Evolutionary conservation across 2,113 vertebrate genomes (phyloP), one percentile per base, ranked within the genome.

Genomic region (Eidolon helvum): DNA sequence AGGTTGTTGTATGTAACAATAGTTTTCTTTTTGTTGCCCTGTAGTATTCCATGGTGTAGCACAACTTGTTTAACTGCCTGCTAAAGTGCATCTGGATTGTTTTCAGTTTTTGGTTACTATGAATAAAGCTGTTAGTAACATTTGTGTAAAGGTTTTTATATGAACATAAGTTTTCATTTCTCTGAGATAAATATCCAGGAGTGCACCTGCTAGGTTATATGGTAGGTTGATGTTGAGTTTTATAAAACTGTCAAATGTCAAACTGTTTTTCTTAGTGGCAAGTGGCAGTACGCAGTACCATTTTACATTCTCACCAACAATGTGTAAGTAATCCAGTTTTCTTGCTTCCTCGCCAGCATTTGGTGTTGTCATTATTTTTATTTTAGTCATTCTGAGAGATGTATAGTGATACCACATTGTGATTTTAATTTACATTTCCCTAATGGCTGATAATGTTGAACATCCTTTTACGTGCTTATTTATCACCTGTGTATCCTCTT

Each of bases 1-100:
- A 78, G 50, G 35, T 66, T 57, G 63, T 38, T 80, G 33, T 69
- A 69, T 61, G 1, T 79, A 80, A n/a, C 59, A 30, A 1, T 77
- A 35, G 8, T 87, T 86, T 94, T 95, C 28, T 94, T 88, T 94
- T 90, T 61, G 71, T 72, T 83, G 63, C 19, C 22, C n/a, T 79
- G 43, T 40, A 79, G 16, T 90, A 90, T 61, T 40, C 57, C 35
- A 33, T 40, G 10, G 22, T 77, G 16, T 83, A 40, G 53, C 21
- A 65, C 9, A 82, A 10, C 78, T 88, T 83, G 26, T 43, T 90
- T 82, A 86, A 61, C 11, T 57, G 24, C 22, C 57, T 74, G 5
- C 72, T 91, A 14, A 97, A 96, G 68, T 22, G 65, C 24, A 35
- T 61, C 45, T 96, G 87, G 24, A 4, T 66, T n/a, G 16, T 95